A percentile compares a stretch with the other conserved stretches of the same genome.
Evolutionary conservation across 2,113 vertebrate species (phyloP).

Genomic region (Balaeniceps rex): DNA sequence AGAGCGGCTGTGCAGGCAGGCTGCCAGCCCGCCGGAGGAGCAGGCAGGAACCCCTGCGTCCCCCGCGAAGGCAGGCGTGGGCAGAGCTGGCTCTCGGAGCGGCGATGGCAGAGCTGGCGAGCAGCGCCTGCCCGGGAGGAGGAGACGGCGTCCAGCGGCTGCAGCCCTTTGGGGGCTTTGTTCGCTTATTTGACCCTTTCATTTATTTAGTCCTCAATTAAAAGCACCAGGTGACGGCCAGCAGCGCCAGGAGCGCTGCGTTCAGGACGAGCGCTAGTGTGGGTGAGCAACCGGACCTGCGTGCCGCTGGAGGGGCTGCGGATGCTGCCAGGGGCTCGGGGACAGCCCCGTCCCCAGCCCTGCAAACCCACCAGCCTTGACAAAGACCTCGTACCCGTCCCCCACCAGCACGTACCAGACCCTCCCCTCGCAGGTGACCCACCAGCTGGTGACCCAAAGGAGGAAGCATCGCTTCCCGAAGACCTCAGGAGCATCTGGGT

Average conservation of each 20-base stretch:
- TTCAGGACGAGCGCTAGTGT: accelerated
- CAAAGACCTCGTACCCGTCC: accelerated
- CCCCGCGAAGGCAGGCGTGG: background rate
- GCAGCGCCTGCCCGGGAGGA: background rate
- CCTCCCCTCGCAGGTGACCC: background rate
- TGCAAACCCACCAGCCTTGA: background rate
- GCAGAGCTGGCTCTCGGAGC: background rate
- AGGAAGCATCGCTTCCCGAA: background rate
- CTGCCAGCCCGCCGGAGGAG: background rate
- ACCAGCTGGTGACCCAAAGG: background rate
- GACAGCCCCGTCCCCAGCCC: background rate
- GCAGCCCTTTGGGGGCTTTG: background rate
- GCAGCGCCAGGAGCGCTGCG: background rate
- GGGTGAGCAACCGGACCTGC: background rate
- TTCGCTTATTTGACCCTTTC: background rate
- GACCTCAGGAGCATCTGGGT: background rate
- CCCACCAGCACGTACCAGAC: background rate
- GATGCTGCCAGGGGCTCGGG: background rate
- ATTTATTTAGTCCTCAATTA: background rate
- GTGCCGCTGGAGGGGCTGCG: accelerated
- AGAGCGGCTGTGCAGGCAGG: background rate
- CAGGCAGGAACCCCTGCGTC: background rate
- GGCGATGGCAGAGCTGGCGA: background rate
- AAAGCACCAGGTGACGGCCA: background rate
- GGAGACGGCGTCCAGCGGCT: accelerated